Base-by-base conservation (phyloP, 2,888 invertebrate genomes). In the Eupithecia vulgata region DNA sequence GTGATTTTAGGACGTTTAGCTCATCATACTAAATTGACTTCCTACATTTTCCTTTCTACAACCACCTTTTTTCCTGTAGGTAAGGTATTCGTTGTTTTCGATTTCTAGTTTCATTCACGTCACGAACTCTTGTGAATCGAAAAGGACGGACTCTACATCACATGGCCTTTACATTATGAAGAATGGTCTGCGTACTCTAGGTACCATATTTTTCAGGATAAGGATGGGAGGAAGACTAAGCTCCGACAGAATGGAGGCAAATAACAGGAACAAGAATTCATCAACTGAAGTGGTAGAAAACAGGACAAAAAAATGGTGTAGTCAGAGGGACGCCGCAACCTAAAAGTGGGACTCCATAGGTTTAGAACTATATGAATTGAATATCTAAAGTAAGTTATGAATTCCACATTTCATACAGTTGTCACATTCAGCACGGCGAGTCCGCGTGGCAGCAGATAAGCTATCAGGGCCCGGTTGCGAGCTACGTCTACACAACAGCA, bases 391-490 rank as follows among this genome's bases (percentile, higher is more conserved):
- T 5, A 15, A 57, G 52, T 73, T 25, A 69, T 57, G 21, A 68
- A 65, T 65, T 65, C 37, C 59, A 62, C 70, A 42, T 73, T 74
- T 76, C 74, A 78, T 79, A 76, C 67, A 79, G 80, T 81, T 84
- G 84, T 83, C 79, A 82, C 79, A 81, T 72, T 76, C 64, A 62
- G 62, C 87, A 87, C 86, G 86, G 79, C 84, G 79, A 70, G 74
- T 64, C 79, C 78, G 87, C 88, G 86, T 88, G 88, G 68, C 77
- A 75, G 68, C 77, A 75, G 87, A 87, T 87, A 88, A 87, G 83
- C 80, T 87, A 88, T 88, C 87, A 84, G 77, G 76, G 69, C 71
- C 68, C 71, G 70, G 81, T 80, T 79, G 76, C 70, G 81, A 72
- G 80, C 81, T 81, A 79, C 81, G 82, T 76, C 80, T 78, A 61